Percentiles rank a stretch among this genome's conserved stretches.
These are phyloP conservation scores for Holcopasites calliopsidis DNA, from an alignment of 1,140 invertebrate species.

Conservation along the genomic window DNA sequence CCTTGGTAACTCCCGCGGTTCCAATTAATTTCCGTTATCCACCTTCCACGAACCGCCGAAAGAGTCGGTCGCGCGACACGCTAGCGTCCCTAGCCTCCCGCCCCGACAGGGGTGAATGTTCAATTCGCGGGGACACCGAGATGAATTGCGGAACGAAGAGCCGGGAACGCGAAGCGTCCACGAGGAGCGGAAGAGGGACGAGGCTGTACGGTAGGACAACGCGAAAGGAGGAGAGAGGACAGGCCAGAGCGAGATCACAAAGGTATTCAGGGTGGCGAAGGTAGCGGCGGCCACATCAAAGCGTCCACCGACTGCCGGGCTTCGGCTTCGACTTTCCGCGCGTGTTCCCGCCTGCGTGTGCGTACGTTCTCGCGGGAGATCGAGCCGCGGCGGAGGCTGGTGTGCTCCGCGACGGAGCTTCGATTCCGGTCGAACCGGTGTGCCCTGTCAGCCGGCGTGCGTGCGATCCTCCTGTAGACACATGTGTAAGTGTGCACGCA, in stretches of 20 bases:
- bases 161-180: slow-evolving; percentile 21
- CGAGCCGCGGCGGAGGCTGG: slow-evolving; percentile 25
- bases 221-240: slow-evolving; percentile 40
- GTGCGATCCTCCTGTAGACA: slow-evolving; percentile 26
- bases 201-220: background rate
- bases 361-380: slow-evolving; percentile 53
- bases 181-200: slow-evolving; percentile 20
- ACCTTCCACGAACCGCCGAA: background rate
- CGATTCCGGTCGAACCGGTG: slow-evolving; percentile 73
- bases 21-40: background rate
- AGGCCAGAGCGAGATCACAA: slow-evolving; percentile 54
- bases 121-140: slow-evolving; percentile 20
- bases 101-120: slow-evolving; percentile 32
- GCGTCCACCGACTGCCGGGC: slow-evolving; percentile 68
- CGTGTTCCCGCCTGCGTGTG: slow-evolving; percentile 49
- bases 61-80: slow-evolving; percentile 19
- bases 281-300: slow-evolving; percentile 74
- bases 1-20: no score
- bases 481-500: slow-evolving; percentile 4
- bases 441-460: slow-evolving; percentile 37
- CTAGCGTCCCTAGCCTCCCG: slow-evolving; percentile 24
- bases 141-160: slow-evolving; percentile 50
- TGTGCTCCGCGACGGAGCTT: slow-evolving; percentile 52
- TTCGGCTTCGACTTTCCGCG: slow-evolving; percentile 58
- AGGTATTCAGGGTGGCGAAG: slow-evolving; percentile 72